Base-by-base conservation (phyloP, 2,113 vertebrate species). In the Rhinolophus sinicus region DNA sequence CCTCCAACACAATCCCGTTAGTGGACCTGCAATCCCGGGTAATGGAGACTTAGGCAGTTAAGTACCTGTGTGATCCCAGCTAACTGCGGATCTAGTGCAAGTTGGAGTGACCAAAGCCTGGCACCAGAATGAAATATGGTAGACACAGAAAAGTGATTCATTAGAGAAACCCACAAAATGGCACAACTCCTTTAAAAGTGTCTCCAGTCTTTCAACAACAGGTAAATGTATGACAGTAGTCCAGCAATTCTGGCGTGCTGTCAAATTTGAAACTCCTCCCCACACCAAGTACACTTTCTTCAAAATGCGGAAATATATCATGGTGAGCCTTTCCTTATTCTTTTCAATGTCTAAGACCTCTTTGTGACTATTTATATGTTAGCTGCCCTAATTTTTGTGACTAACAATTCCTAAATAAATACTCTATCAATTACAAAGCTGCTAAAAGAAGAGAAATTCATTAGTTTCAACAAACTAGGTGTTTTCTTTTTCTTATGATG, bases 371-470 rank as follows among this genome's bases (percentile, higher is more conserved):
- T 62, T 92, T 93, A 44, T 65, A 69, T 65, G 87, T 93, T 86
- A 64, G 33, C 52, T 93, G 50, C 11, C 18, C 47, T 94, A 77
- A 54, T 70, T 8, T 70, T 85, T 69, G 70, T 69, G 35, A 80
- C 11, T 80, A 87, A 62, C n/a, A 76, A 67, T 60, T 95, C 92
- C 75, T 82, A 81, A 88, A 89, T 70, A 83, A 80, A 89, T 24
- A 69, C 9, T 85, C 15, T 83, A 56, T 18, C 30, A 67, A 47
- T 40, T 38, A 80, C 6, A 30, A 89, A 85, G 33, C 69, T 33
- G 5, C 9, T 56, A 82, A 76, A 12, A 67, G 40, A 76, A 65
- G 60, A 95, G 35, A 58, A 92, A 82, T 16, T 2, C 65, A 65
- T 18, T 88, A 6, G 4, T 14, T 81, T 92, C 54, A 73, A 60